These are phyloP conservation scores for Ectemnius lituratus DNA, from an alignment of 2,888 invertebrate species.

Conservation along the genomic window DNA sequence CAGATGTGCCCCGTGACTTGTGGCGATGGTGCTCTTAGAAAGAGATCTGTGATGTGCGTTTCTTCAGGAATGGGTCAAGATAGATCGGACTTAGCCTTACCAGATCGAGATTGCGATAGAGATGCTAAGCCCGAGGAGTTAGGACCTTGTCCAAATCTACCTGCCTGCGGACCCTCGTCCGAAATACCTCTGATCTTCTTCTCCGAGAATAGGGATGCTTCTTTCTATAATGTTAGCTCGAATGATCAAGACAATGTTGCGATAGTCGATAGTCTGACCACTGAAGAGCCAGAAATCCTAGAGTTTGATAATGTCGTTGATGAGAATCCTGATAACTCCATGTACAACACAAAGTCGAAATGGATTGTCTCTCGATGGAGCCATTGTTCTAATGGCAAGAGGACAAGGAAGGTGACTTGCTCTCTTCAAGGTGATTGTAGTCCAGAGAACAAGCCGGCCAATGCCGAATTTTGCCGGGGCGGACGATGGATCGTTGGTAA, in stretches of 20 bases:
- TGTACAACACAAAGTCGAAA: slow-evolving; percentile 70
- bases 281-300: slow-evolving; percentile 71
- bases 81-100: slow-evolving; percentile 86
- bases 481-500: slow-evolving; percentile 72
- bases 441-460: slow-evolving; percentile 63
- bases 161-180: slow-evolving; percentile 76
- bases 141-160: slow-evolving; percentile 82
- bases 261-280: slow-evolving; percentile 62
- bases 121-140: slow-evolving; percentile 83
- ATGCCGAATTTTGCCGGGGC: slow-evolving; percentile 65
- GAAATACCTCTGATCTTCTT: slow-evolving; percentile 69
- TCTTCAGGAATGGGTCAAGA: slow-evolving; percentile 77
- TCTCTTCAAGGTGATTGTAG: slow-evolving; percentile 67
- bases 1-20: slow-evolving; percentile 88
- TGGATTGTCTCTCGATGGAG: slow-evolving; percentile 73
- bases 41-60: slow-evolving; percentile 86
- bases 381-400: slow-evolving; percentile 64
- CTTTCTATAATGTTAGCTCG: slow-evolving; percentile 70
- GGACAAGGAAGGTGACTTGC: slow-evolving; percentile 68
- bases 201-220: slow-evolving; percentile 66
- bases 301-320: slow-evolving; percentile 74
- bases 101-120: slow-evolving; percentile 85
- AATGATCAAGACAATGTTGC: slow-evolving; percentile 64
- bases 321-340: slow-evolving; percentile 68
- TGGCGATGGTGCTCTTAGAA: slow-evolving; percentile 81